phyloP scores from a whole-genome alignment of 2,797 vertebrate genomes.

The Huso huso region DNA sequence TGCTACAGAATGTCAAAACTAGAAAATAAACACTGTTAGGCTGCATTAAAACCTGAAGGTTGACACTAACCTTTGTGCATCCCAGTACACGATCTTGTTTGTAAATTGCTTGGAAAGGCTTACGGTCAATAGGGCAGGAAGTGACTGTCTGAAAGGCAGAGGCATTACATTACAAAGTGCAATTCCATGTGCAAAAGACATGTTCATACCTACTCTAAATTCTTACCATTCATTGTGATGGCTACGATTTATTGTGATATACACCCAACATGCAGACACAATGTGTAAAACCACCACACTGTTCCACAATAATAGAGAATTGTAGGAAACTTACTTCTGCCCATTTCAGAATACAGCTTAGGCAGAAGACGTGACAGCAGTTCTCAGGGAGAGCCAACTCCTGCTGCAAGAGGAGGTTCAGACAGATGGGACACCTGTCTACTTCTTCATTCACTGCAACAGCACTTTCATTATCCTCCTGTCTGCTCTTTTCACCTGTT shows the following conservation, averaged over 20 bases:
- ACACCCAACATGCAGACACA: too few relatives aligned
- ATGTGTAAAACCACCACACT: not conserved
- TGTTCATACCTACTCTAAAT: too few relatives aligned
- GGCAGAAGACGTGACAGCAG: slow-evolving; percentile 88
- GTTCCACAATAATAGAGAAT: not conserved
- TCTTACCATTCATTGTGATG: too few relatives aligned
- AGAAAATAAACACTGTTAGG: too few relatives aligned
- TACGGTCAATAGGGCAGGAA: slow-evolving; percentile 88
- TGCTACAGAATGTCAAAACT: too few relatives aligned
- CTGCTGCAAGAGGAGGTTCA: slow-evolving; percentile 64
- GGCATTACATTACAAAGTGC: not conserved
- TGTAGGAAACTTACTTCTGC: slow-evolving; percentile 72
- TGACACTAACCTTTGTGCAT: slow-evolving; percentile 66
- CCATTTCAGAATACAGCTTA: slow-evolving; percentile 89
- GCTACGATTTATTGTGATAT: too few relatives aligned
- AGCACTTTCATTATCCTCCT: slow-evolving; percentile 34
- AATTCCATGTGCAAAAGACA: not conserved
- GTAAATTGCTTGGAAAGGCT: slow-evolving; percentile 75
- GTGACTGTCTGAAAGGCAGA: slow-evolving; percentile 65
- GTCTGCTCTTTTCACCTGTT: slow-evolving; percentile 55
- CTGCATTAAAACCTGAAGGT: too few relatives aligned
- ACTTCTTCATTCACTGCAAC: slow-evolving; percentile 43
- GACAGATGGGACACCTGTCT: slow-evolving; percentile 86
- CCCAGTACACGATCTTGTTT: slow-evolving; percentile 61
- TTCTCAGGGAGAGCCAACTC: slow-evolving; percentile 82